A percentile compares a stretch with the other conserved stretches of the same genome.
These are phyloP conservation scores for Drosophila hydei DNA, from an alignment of 1,140 invertebrate genomes.

Conservation along the genomic window DNA sequence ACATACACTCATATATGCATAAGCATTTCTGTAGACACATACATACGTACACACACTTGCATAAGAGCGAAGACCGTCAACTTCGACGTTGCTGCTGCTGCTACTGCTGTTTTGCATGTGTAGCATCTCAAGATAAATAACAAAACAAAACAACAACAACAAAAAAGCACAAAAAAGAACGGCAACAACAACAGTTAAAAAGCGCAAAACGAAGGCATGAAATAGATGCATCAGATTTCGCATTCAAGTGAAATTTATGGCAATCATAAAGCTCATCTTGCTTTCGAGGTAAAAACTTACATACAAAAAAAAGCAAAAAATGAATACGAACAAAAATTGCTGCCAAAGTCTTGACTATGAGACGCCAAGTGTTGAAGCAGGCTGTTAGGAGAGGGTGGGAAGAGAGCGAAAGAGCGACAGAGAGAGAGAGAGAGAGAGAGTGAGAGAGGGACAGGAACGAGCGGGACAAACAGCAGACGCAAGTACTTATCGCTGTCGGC, in stretches of 20 bases:
- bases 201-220: conserved; percentile 51
- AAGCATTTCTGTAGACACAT: background rate
- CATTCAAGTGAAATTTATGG: conserved; percentile 81
- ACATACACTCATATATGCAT: conserved; percentile 20
- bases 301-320: background rate
- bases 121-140: conserved; percentile 55
- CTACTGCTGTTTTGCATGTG: conserved; percentile 48
- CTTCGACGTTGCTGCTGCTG: conserved; percentile 20
- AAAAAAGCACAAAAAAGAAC: conserved; percentile 10
- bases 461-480: conserved; percentile 19
- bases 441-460: no score
- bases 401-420: background rate
- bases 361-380: background rate
- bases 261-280: conserved; percentile 80
- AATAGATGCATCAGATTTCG: conserved; percentile 80
- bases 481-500: conserved; percentile 41
- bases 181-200: conserved; percentile 25
- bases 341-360: conserved; percentile 25
- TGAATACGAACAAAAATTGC: conserved; percentile 8
- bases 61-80: conserved; percentile 37
- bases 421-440: no score
- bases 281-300: conserved; percentile 73
- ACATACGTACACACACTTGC: conserved; percentile 13
- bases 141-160: conserved; percentile 33
- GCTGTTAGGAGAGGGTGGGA: background rate